A percentile compares a stretch with the other conserved stretches of the same genome.
These are phyloP conservation scores for Microplitis deprimator DNA, from an alignment of 2,888 invertebrate genomes.

Conservation along the genomic window DNA sequence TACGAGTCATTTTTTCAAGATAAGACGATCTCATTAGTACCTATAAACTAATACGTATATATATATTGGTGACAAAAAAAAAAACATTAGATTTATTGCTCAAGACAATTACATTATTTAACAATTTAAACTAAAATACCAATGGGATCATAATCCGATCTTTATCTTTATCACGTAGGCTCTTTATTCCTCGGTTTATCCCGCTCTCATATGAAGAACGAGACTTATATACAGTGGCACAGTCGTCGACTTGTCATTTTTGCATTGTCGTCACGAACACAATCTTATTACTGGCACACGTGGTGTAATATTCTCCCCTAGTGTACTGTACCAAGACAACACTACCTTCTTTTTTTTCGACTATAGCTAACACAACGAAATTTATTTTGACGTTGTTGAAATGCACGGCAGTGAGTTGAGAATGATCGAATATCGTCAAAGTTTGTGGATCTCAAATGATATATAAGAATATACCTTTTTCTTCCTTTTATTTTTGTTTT, in stretches of 20 bases:
- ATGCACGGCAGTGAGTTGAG: conserved; percentile 60
- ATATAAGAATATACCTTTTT: conserved; percentile 47
- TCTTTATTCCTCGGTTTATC: conserved; percentile 10
- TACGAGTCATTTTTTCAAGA: no score
- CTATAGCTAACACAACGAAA: conserved; percentile 26
- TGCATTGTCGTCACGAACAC: conserved; percentile 69
- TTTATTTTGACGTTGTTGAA: conserved; percentile 56
- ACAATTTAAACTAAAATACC: background rate
- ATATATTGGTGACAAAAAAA: no score
- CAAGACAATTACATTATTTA: no score
- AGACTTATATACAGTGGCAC: conserved; percentile 21
- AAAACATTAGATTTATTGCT: no score
- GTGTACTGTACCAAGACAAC: conserved; percentile 36
- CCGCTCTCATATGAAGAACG: background rate
- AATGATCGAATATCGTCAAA: conserved; percentile 65
- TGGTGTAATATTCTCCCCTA: conserved; percentile 67
- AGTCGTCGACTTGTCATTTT: conserved; percentile 56
- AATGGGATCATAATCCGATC: background rate
- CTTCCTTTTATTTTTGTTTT: background rate
- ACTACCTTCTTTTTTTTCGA: conserved; percentile 41
- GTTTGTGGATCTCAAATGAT: conserved; percentile 58
- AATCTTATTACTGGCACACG: conserved; percentile 69
- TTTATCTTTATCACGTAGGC: background rate
- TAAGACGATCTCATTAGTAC: no score
- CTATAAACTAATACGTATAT: no score